Evolutionary conservation across 2,888 invertebrate species (phyloP), one percentile per base, ranked within the genome.

Genomic region (Zaprionus bogoriensis): DNA sequence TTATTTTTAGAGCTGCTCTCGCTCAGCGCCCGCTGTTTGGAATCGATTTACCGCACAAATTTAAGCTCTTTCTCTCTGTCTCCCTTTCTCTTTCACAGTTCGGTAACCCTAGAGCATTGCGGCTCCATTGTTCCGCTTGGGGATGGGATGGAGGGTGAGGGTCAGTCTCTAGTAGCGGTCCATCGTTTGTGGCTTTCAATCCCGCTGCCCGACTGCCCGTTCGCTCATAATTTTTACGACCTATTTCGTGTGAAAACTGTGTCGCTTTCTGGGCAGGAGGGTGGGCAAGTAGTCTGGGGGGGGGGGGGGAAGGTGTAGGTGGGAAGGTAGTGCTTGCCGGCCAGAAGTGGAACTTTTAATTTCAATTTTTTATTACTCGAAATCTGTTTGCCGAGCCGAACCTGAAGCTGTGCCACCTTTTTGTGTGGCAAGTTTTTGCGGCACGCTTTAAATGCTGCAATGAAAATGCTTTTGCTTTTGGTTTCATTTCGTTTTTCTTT

Each of bases 331-430:
- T 57, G 62, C 23, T 45, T 63, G 48, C 41, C 41, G 41, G 42
- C 39, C 32, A 54, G 66, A 61, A 77, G 62, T 77, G 75, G 58
- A 77, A 81, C 76, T 84, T 81, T 84, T 84, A 77, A 81, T 81
- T 84, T 77, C 66, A 69, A 81, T 77, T 80, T 81, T 84, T 74
- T 77, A 79, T 78, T 74, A 72, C 69, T 67, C 55, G 52, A 66
- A 81, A 70, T 67, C 74, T 67, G 74, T 64, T 80, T 68, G 64
- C 55, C 30, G 39, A 36, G 59, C 61, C 55, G 17, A 41, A 54
- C 69, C 59, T 63, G 61, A 45, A 54, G 67, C 59, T 63, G 61
- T 42, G 68, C 53, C 60, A 64, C 60, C 58, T 67, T 72, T 63
- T 70, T 53, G 47, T 10, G 46, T n/a, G 48, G 58, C 46, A 57